Base-by-base conservation (phyloP, 2,888 invertebrate species). In the Troglohyphantes excavatus region DNA sequence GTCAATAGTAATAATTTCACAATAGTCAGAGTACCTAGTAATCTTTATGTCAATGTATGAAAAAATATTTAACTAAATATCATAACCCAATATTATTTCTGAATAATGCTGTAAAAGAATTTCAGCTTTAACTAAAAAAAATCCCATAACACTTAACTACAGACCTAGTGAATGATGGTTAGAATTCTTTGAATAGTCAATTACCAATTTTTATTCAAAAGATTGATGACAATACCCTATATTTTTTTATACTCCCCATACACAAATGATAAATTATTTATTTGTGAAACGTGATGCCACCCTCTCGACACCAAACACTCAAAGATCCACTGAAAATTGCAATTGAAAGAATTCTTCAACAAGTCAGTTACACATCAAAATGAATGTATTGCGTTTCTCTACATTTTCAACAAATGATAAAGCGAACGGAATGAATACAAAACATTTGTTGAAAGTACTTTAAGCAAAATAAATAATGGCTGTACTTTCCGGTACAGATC, bases 401-500 rank as follows among this genome's bases (percentile, higher is more conserved):
- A 23, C 26, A 13, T 27, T 65, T 68, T 19, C 29, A 27, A 26
- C 19, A 29, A 29, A 68, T 19, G n/a, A 68, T 27, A 29, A n/a
- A 11, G 26, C n/a, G n/a, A n/a, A 53, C 21, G 19, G 23, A 59
- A 75, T 11, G 26, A n/a, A 23, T 75, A 53, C 17, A n/a, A 75
- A 75, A 59, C 59, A 59, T 46, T 59, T 59, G 73, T 75, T 59
- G 29, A 59, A 75, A 59, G 19, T 53, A n/a, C 59, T 75, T 17
- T 26, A n/a, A 59, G 26, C 27, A 27, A 75, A 75, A 75, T 75
- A 75, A 75, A 75, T 73, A 46, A 46, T 59, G 59, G 53, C 21
- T 29, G 46, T 19, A 29, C 46, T 53, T 75, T 46, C 19, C 27
- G 46, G 29, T 59, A 1, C 19, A 75, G 26, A 46, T 75, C 2